phyloP scores from a whole-genome alignment of 2,888 invertebrate species.

The Glyphotaelius pellucidus region DNA sequence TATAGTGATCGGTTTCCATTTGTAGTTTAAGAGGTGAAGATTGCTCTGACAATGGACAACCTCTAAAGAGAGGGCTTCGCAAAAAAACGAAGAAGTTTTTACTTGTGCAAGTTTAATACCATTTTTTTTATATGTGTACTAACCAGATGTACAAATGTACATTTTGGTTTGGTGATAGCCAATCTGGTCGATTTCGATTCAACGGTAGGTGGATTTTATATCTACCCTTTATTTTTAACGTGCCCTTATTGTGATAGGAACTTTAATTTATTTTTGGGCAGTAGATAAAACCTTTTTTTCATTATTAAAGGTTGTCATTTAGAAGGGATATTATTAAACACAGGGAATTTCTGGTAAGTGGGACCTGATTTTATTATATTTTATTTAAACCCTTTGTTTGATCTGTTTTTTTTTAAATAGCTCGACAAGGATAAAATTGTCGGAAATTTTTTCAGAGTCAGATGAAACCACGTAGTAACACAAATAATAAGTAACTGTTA shows the following conservation, averaged over 20 bases:
- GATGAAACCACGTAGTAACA: too few species aligned
- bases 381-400: too few species aligned
- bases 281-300: background rate
- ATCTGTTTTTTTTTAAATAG: too few species aligned
- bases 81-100: background rate
- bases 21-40: background rate
- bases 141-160: background rate
- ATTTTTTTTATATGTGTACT: background rate
- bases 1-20: too few species aligned
- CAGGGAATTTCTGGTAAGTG: too few species aligned
- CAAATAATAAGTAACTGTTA: too few species aligned
- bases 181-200: background rate
- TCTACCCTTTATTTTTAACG: background rate
- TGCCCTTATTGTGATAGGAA: background rate
- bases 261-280: background rate
- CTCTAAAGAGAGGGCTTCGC: background rate
- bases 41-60: background rate
- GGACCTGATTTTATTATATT: too few species aligned
- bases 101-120: background rate
- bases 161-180: background rate
- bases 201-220: background rate
- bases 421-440: too few species aligned
- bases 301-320: background rate
- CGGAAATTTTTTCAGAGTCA: too few species aligned
- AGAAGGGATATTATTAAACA: background rate